These are phyloP conservation scores for Ochlodes sylvanus DNA, from an alignment of 2,888 invertebrate species.

Conservation along the genomic window DNA sequence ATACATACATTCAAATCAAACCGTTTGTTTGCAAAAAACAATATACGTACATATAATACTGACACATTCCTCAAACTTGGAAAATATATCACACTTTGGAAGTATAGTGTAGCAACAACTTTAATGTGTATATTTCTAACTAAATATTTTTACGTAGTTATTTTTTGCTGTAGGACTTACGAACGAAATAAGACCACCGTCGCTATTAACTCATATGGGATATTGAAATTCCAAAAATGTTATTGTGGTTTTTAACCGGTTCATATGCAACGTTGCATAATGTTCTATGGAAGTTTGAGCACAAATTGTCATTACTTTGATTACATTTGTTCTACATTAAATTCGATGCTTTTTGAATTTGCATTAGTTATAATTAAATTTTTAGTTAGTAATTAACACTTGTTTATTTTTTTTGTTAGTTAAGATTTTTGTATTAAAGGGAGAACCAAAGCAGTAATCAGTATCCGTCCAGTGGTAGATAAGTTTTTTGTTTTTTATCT, in stretches of 20 bases:
- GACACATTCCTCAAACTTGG: not conserved
- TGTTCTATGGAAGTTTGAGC: too few species aligned
- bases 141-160: not conserved
- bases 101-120: not conserved
- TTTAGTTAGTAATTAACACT: slow-evolving; percentile 7
- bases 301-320: not conserved
- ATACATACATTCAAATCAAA: slow-evolving; percentile 4
- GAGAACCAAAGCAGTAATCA: slow-evolving; percentile 83
- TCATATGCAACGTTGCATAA: not conserved
- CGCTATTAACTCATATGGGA: slow-evolving; percentile 33
- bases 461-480: slow-evolving; percentile 84
- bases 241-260: not conserved
- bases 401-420: slow-evolving; percentile 16
- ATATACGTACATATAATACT: not conserved
- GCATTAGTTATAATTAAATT: slow-evolving; percentile 2
- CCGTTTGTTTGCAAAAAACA: not conserved
- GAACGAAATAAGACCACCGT: slow-evolving; percentile 63
- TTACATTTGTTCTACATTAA: not conserved
- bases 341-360: slow-evolving; percentile 16
- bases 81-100: not conserved
- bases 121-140: not conserved
- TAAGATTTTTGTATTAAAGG: slow-evolving; percentile 50
- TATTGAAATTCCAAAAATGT: slow-evolving; percentile 1
- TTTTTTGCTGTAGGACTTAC: slow-evolving; percentile 23
- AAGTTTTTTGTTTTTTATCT: slow-evolving; percentile 54